These are phyloP conservation scores for Cerceris ruficornis DNA, from an alignment of 2,888 invertebrate species.

Conservation along the genomic window DNA sequence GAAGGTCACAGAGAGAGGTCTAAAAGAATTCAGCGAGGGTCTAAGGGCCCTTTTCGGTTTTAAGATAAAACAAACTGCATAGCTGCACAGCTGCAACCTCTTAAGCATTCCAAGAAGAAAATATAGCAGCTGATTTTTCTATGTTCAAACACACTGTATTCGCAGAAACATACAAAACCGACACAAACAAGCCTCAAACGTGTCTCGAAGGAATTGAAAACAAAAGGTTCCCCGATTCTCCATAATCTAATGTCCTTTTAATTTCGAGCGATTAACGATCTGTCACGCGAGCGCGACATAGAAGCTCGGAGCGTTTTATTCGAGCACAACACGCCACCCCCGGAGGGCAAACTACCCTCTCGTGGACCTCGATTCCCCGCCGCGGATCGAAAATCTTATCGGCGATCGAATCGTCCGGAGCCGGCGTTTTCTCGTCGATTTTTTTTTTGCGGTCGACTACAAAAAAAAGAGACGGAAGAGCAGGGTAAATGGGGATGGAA, in stretches of 20 bases:
- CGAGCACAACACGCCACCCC: slow-evolving; percentile 6
- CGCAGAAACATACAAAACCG: too few species aligned
- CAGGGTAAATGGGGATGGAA: background rate
- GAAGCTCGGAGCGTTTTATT: background rate
- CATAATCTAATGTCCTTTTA: slow-evolving; percentile 29
- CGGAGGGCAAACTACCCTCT: slow-evolving; percentile 1
- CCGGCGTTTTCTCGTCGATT: slow-evolving; percentile 8
- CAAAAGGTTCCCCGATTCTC: slow-evolving; percentile 1
- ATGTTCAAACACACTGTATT: too few species aligned
- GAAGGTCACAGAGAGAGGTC: too few species aligned
- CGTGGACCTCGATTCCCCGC: background rate
- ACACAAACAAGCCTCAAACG: too few species aligned
- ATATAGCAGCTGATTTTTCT: too few species aligned
- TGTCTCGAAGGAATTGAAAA: too few species aligned
- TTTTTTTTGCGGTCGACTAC: background rate
- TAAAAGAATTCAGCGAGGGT: too few species aligned
- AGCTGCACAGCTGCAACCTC: too few species aligned
- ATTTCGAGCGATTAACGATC: slow-evolving; percentile 18
- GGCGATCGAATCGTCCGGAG: slow-evolving; percentile 30
- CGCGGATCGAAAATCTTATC: slow-evolving; percentile 37
- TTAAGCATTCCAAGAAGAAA: too few species aligned
- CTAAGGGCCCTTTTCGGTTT: too few species aligned
- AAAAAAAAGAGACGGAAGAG: slow-evolving; percentile 5
- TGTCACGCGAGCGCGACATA: background rate
- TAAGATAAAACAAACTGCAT: too few species aligned